Base-by-base conservation (phyloP, 2,888 invertebrate genomes). In the Neria commutata region DNA sequence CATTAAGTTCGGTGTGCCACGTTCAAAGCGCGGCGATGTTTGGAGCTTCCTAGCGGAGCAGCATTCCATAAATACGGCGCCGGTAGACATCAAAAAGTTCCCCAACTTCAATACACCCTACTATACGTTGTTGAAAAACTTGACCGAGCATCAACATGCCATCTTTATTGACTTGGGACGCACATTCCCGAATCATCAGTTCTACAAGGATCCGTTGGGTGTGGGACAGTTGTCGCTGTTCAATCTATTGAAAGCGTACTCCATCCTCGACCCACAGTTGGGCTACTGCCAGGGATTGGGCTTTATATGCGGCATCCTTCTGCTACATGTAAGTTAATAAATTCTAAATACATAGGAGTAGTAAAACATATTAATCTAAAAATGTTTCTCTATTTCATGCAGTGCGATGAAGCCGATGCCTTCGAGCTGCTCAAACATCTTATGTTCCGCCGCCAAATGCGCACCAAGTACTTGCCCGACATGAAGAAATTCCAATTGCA, bases 231-330 rank as follows among this genome's bases (percentile, higher is more conserved):
- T 98, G 63, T 92, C 95, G 0, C 83, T 98, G 2, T 98, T 96
- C 81, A 98, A 98, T 83, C 84, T 98, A 19, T 84, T 98, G 25
- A 98, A 98, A 81, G 98, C 98, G 0, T 98, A 98, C 79, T 98
- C 97, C 0, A 84, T 98, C 24, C 82, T 97, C 34, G 98, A 98
- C 80, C 91, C 91, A 1, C 95, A 97, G 74, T 92, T 98, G 1
- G 97, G 96, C 0, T 98, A 98, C 81, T 98, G 98, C 68, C 98
- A 98, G 83, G 98, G 98, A 0, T 85, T 98, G 10, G 95, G 95
- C 73, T 98, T 98, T 76, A 94, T 98, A 2, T 97, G 96, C 61
- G 98, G 96, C 11, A 89, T 97, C 1, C 84, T 98, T 1, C 84
- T 98, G 10, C 84, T 98, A 69, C 98, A 98, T 83, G 96, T 96